Conservation (phyloP, 2,888 invertebrate species). For the Bombyx huttoni region DNA sequence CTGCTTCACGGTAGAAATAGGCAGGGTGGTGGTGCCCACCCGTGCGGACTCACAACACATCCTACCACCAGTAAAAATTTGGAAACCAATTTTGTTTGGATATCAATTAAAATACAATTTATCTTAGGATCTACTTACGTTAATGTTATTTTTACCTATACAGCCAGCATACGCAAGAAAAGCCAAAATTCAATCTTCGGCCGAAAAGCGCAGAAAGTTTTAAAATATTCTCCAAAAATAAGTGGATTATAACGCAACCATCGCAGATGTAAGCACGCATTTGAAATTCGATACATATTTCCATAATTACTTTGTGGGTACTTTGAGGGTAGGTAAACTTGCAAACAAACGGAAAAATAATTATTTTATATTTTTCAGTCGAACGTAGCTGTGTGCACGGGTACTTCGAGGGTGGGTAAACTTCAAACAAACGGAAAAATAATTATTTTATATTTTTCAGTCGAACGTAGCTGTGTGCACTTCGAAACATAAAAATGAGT, state of each 20-base stretch:
- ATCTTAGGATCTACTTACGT: no score
- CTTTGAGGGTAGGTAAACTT: background rate
- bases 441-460: slow-evolving; percentile 2
- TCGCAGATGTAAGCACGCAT: background rate
- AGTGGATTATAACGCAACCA: background rate
- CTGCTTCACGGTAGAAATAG: no score
- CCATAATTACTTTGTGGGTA: slow-evolving; percentile 3
- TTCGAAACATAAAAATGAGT: background rate
- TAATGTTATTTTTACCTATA: no score
- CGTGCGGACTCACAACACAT: no score
- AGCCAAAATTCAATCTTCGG: no score
- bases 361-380: slow-evolving; percentile 2
- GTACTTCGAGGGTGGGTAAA: no score
- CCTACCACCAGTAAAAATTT: no score
- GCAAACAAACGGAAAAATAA: slow-evolving; percentile 2
- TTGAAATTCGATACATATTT: background rate
- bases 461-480: background rate
- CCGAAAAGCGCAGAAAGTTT: no score
- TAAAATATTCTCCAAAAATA: background rate
- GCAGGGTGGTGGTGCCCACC: no score
- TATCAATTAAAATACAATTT: no score
- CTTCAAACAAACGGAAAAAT: slow-evolving; percentile 2
- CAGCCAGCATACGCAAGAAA: no score
- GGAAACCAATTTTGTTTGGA: no score
- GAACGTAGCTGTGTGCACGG: background rate